Base-by-base conservation (phyloP, 2,113 vertebrate species). In the Cynoglossus semilaevis region DNA sequence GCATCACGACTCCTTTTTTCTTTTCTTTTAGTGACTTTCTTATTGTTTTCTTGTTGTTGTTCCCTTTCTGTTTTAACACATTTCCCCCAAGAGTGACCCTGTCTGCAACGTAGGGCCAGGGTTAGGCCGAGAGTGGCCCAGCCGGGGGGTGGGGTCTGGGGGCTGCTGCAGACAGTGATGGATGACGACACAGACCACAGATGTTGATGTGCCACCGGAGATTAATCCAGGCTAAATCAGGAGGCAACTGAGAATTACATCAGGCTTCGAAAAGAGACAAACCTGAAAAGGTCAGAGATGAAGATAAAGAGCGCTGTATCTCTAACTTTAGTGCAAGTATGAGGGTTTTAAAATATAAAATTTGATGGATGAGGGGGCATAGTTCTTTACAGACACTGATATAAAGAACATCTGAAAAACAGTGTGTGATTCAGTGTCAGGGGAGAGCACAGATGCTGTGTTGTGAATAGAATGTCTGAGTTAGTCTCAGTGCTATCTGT, bases 151-250 rank as follows among this genome's bases (percentile, higher is more conserved):
- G 90, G 22, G 22, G 22, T 6, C 22, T 6, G 67, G 72, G 77
- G 86, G 81, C 76, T 92, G 90, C 94, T 90, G 88, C 88, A 87
- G 86, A 91, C 74, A 86, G 76, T 72, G 80, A 74, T 70, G 81
- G 73, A 79, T 77, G 85, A 85, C 75, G 88, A 72, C 71, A 89
- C 85, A 78, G 71, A 73, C 77, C 77, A 65, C 83, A 91, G 89
- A 82, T 87, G 81, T 88, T 91, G 85, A 90, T 83, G 81, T 92
- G 90, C 85, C 85, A 86, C 70, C 77, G 80, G 77, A 91, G 88
- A 93, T 90, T 92, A 88, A 92, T 92, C 76, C 79, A 63, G 87
- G 86, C 85, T 85, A 79, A 86, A 90, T 84, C 72, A 70, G 85
- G 72, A 58, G 76, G 67, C 86, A 88, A 81, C 73, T 64, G 79